Evolutionary conservation across 35 echinoderm and acorn worm genomes (phyloP), one percentile per base, ranked within the genome.

Genomic region (Ptychodera flava): DNA sequence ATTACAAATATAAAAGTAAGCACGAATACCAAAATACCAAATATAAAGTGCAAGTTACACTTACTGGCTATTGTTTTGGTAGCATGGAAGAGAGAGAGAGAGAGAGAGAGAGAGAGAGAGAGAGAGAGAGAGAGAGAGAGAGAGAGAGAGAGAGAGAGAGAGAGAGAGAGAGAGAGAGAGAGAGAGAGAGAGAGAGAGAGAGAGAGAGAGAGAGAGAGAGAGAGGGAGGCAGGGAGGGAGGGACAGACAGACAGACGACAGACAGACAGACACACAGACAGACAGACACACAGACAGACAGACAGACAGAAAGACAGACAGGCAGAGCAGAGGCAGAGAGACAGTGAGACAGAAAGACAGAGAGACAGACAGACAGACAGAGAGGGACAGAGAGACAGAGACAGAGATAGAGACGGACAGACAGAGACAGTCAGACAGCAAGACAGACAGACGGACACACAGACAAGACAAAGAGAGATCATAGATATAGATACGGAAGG

Each of bases 141-240:
- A 80, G 28, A 80, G 78, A 80, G 28, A 80, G 28, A 80, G 78
- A 80, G 78, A 80, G 28, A 80, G 78, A 80, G 28, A 80, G 78
- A 80, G 78, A 80, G 78, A 80, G 28, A 80, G 28, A 80, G 78
- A 80, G 28, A 80, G 78, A 80, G 28, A 80, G 78, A 80, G 28
- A 80, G 78, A 80, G 78, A 80, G 78, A 80, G 28, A 80, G 78
- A 80, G 28, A 80, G 78, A 80, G 78, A 80, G 78, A 80, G 28
- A 80, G 78, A 80, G 28, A 80, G 78, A 80, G 28, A 80, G 78
- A 80, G 28, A 80, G 78, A 80, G 78, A 80, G 28, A 80, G 78
- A 77, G 15, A 77, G 75, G n/a, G 75, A 77, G 75, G n/a, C 75
- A 77, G 15, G n/a, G 75, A 77, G 15, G n/a, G 75, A 77, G 15